These are phyloP conservation scores for Sphinx pinastri DNA, from an alignment of 2,888 invertebrate genomes.

Conservation along the genomic window DNA sequence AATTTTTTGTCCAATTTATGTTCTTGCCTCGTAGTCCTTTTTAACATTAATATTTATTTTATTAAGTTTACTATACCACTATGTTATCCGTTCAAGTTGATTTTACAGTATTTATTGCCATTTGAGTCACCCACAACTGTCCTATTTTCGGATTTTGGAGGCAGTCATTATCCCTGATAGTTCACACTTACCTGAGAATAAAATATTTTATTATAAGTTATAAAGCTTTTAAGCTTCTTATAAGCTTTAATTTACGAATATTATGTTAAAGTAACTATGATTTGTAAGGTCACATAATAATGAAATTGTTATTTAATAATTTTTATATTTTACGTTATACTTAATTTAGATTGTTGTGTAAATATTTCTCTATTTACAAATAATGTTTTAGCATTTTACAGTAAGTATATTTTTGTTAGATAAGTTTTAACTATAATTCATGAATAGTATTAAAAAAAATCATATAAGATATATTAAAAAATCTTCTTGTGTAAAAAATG, in stretches of 20 bases:
- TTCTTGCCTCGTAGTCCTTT: not conserved
- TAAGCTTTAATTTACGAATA: constrained; percentile 55
- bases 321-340: constrained; percentile 68
- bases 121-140: not conserved
- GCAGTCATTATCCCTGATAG: constrained; percentile 34
- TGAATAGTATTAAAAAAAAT: constrained; percentile 63
- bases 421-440: constrained; percentile 53
- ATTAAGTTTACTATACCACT: not conserved
- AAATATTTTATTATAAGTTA: constrained; percentile 10
- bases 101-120: not conserved
- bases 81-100: not conserved
- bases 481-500: constrained; percentile 75
- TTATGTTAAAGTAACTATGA: constrained; percentile 45
- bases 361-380: constrained; percentile 72
- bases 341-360: constrained; percentile 76
- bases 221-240: constrained; percentile 48
- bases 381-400: constrained; percentile 63
- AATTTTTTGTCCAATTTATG: not conserved
- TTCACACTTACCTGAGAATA: constrained; percentile 20
- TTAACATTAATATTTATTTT: not conserved
- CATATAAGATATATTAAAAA: constrained; percentile 59
- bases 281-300: constrained; percentile 55
- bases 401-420: constrained; percentile 59
- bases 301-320: constrained; percentile 65
- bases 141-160: constrained; percentile 35